A percentile compares a stretch with the other conserved stretches of the same genome.
These are phyloP conservation scores for Zeuzera pyrina DNA, from an alignment of 2,888 invertebrate species.

Conservation along the genomic window DNA sequence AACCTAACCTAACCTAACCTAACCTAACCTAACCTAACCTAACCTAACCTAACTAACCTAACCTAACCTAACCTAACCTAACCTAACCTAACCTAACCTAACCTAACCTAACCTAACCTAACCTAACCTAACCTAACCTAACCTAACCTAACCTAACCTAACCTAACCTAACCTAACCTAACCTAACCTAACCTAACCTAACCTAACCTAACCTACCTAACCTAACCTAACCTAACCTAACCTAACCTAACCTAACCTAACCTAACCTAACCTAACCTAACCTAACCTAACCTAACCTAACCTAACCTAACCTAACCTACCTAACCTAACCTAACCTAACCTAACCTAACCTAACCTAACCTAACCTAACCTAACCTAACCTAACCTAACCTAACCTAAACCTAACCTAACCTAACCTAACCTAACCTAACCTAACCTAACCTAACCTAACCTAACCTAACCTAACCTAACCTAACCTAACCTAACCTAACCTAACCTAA, in stretches of 20 bases:
- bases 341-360: constrained; percentile 6
- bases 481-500: no score
- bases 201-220: constrained; percentile 2
- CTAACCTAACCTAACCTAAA: constrained; percentile 10
- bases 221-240: constrained; percentile 2
- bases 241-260: constrained; percentile 2
- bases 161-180: constrained; percentile 8
- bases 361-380: constrained; percentile 7
- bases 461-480: no score
- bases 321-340: constrained; percentile 8
- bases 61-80: constrained; percentile 12
- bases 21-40: constrained; percentile 12
- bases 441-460: no score
- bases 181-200: constrained; percentile 2
- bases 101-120: constrained; percentile 11
- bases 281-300: constrained; percentile 8
- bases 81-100: constrained; percentile 11
- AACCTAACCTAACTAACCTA: constrained; percentile 12
- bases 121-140: constrained; percentile 9
- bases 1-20: constrained; percentile 11
- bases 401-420: constrained; percentile 10
- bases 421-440: no score
- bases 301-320: constrained; percentile 10
- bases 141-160: constrained; percentile 10
- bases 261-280: constrained; percentile 5